A percentile compares a stretch with the other conserved stretches of the same genome.
These are phyloP conservation scores for Parauchenoglanis punctatus DNA, from an alignment of 2,797 vertebrate species.

Conservation along the genomic window DNA sequence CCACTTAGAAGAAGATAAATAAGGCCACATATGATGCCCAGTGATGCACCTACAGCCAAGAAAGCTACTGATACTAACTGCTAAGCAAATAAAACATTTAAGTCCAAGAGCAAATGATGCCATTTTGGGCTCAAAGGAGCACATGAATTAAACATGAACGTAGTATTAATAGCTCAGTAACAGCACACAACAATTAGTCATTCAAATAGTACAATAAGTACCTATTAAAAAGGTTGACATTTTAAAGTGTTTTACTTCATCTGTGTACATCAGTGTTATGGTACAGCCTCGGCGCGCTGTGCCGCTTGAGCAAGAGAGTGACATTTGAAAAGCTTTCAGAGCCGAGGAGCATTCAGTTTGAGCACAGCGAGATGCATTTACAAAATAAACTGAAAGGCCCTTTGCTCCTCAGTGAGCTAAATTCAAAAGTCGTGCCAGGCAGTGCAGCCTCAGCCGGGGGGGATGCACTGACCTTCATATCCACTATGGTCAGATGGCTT, in stretches of 20 bases:
- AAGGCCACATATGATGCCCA: not conserved
- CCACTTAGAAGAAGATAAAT: not conserved
- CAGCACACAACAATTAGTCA: not conserved
- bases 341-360: conserved; percentile 28
- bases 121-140: not conserved
- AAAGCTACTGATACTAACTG: not conserved
- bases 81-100: conserved; percentile 10
- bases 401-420: conserved; percentile 46
- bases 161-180: conserved; percentile 6
- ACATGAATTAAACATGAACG: not conserved
- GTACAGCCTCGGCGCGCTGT: conserved; percentile 25
- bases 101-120: not conserved
- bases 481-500: conserved; percentile 44
- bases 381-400: conserved; percentile 50
- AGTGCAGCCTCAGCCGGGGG: conserved; percentile 39
- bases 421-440: conserved; percentile 46
- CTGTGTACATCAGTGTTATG: conserved; percentile 10
- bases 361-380: conserved; percentile 48
- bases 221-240: conserved; percentile 2
- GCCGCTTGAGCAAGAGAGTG: conserved; percentile 34
- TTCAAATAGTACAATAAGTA: not conserved
- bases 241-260: conserved; percentile 23
- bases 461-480: conserved; percentile 53
- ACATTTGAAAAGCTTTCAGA: conserved; percentile 54
- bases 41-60: not conserved